Base-by-base conservation (phyloP, 1,140 invertebrate species). In the Drosophila pandora region DNA sequence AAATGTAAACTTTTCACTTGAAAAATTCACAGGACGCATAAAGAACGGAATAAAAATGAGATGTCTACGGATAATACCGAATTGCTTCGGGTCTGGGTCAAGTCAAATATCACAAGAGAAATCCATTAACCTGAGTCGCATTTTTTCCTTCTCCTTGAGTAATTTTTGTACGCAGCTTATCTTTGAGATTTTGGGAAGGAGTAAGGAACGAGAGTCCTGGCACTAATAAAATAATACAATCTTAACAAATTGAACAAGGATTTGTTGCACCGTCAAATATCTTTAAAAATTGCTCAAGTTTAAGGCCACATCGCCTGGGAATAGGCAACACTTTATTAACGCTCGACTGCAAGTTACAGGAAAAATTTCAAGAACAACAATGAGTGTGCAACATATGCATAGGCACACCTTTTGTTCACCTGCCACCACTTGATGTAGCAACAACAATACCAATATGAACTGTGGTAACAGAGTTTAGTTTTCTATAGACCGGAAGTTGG, bases 1-100 rank as follows among this genome's bases (percentile, higher is more conserved):
- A 82, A 88, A 87, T 87, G 71, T 87, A 76, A 88, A 88, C 65
- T 82, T 88, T 79, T 82, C 83, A 79, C 82, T 87, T 81, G 74
- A 71, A 81, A 69, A 74, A 70, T 85, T 71, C 63, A 56, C 71
- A 53, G 54, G 23, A 13, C 55, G 54, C 61, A 71, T 65, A 81
- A 81, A 67, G 64, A 83, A 64, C 53, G 49, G 72, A 81, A 82
- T 74, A 68, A 72, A 72, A 78, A 75, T 60, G 61, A 74, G 60
- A 72, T 61, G 45, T 59, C 62, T 48, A 80, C 37, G 34, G 55
- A 64, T 52, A 81, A 73, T 62, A 72, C 52, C 28, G 55, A 79
- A 65, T 60, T 48, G 48, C 25, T 47, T 1, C 22, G 65, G 54
- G 32, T 34, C 54, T 58, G 34, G 54, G 56, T 80, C 62, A 68